A percentile compares a stretch with the other conserved stretches of the same genome.
Evolutionary conservation across 1,140 invertebrate species (phyloP).

Genomic region (Euglossa dilemma): DNA sequence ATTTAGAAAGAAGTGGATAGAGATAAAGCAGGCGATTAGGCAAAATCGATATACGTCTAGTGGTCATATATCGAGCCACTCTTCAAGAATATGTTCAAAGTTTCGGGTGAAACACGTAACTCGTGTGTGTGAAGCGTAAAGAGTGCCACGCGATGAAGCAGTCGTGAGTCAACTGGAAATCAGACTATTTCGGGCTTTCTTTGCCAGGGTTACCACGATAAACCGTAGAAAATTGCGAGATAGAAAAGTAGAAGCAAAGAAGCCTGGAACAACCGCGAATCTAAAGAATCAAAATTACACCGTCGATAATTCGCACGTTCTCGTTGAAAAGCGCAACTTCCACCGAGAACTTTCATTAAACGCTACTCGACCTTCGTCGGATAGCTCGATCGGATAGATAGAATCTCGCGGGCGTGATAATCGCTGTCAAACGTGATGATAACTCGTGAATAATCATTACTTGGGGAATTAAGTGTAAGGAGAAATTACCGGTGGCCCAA

Average conservation of each 20-base stretch:
- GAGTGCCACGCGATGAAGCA: background rate
- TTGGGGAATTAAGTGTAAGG: background rate
- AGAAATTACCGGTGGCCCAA: slow-evolving; percentile 95
- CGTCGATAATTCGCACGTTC: no score
- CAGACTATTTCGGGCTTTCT: background rate
- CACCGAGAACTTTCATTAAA: no score
- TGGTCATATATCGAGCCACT: background rate
- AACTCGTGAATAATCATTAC: background rate
- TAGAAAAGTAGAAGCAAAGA: no score
- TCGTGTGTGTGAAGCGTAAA: background rate
- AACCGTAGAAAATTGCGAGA: background rate
- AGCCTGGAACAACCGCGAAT: no score
- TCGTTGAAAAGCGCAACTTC: no score
- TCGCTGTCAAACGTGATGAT: no score
- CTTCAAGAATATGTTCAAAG: background rate
- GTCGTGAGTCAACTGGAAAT: background rate
- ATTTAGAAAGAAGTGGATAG: background rate
- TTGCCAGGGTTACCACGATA: background rate
- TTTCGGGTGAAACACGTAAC: background rate
- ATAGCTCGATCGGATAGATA: no score
- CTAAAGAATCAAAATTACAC: no score
- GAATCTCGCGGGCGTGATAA: no score
- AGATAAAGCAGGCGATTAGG: background rate
- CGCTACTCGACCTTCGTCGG: no score
- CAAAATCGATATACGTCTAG: background rate